Percentiles rank a stretch among this genome's conserved stretches.
Evolutionary conservation across 2,888 invertebrate species (phyloP).

Genomic region (Deladenus siricidicola): DNA sequence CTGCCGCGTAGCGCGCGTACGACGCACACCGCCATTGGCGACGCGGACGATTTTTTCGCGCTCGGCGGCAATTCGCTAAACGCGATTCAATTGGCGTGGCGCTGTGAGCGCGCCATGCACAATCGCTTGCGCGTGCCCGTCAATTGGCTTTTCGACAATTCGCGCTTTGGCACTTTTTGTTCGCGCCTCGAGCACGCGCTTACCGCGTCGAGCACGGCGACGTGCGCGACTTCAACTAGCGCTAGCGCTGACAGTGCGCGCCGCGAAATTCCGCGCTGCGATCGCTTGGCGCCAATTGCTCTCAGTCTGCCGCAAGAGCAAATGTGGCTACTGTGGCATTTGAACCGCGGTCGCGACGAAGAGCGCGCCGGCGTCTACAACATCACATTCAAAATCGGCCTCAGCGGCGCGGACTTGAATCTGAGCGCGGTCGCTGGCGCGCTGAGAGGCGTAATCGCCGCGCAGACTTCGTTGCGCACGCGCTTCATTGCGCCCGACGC

Average conservation of each 20-base stretch:
- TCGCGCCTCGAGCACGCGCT: background rate
- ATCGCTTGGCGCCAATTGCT: slow-evolving; percentile 13
- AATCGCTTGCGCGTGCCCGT: slow-evolving; percentile 16
- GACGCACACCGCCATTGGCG: background rate
- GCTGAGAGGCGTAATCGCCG: slow-evolving; percentile 26
- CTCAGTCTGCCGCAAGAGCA: slow-evolving; percentile 42
- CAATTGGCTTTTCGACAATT: slow-evolving; percentile 32
- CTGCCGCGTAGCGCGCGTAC: background rate
- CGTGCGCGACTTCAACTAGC: no score
- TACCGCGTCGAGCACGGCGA: no score
- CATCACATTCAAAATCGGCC: slow-evolving; percentile 35
- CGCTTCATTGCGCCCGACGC: slow-evolving; percentile 14
- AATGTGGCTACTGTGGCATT: slow-evolving; percentile 37
- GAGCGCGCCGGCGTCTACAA: slow-evolving; percentile 32
- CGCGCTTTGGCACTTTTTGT: slow-evolving; percentile 29
- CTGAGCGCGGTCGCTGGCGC: slow-evolving; percentile 15
- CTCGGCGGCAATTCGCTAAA: slow-evolving; percentile 47
- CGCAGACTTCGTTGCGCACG: slow-evolving; percentile 34
- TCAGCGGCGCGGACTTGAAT: slow-evolving; percentile 19
- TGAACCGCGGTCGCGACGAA: slow-evolving; percentile 20
- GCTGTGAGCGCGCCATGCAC: slow-evolving; percentile 25
- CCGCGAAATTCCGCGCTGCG: background rate
- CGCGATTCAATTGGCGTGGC: slow-evolving; percentile 44
- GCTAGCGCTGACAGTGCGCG: background rate
- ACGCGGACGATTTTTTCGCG: slow-evolving; percentile 37